phyloP scores from a whole-genome alignment of 2,888 invertebrate genomes.

The Conus canariensis region DNA sequence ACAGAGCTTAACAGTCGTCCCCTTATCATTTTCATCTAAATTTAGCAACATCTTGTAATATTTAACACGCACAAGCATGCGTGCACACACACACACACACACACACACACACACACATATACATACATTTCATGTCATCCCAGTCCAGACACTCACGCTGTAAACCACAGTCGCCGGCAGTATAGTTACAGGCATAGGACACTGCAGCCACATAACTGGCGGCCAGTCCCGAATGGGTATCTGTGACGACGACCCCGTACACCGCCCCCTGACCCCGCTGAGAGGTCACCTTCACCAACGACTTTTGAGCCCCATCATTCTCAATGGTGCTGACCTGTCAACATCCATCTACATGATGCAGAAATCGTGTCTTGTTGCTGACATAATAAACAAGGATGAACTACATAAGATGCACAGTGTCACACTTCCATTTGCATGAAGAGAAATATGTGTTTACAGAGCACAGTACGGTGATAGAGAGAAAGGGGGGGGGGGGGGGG shows the following conservation, averaged over 20 bases:
- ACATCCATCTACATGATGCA: not conserved
- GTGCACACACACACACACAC: not conserved
- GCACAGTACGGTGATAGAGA: not conserved
- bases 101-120: conserved; percentile 5
- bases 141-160: not conserved
- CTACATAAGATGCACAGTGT: no score
- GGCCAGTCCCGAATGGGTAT: conserved; percentile 48
- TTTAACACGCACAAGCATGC: not conserved
- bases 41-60: no score
- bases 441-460: no score
- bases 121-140: not conserved
- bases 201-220: conserved; percentile 85
- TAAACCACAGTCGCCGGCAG: conserved; percentile 72
- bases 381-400: no score
- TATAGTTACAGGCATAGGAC: conserved; percentile 84
- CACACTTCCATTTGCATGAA: no score
- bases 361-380: no score
- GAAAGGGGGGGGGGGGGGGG: not conserved
- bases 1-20: no score
- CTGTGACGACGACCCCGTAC: conserved; percentile 67
- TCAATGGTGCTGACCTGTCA: conserved; percentile 26
- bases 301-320: conserved; percentile 40
- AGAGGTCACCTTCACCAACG: conserved; percentile 61
- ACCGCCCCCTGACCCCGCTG: conserved; percentile 67
- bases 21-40: no score